Base-by-base conservation (phyloP, 2,888 invertebrate genomes). In the Ecdyonurus torrentis region DNA sequence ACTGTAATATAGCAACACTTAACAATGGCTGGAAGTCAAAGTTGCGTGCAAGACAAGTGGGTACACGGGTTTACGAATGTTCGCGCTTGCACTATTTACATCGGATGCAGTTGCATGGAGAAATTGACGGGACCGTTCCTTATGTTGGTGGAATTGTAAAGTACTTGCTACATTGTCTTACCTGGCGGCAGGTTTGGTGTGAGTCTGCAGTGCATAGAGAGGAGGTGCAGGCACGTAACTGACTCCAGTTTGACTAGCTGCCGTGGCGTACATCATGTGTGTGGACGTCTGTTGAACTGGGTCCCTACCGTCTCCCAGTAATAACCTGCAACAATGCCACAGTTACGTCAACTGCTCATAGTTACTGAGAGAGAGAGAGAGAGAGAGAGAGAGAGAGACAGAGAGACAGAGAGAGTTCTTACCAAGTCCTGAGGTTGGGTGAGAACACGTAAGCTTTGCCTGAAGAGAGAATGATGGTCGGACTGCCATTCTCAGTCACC, bases 371-470 rank as follows among this genome's bases (percentile, higher is more conserved):
- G n/a, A n/a, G n/a, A n/a, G n/a, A n/a, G n/a, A n/a, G n/a, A n/a
- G n/a, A n/a, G n/a, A n/a, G n/a, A n/a, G n/a, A n/a, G n/a, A n/a
- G n/a, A n/a, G n/a, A n/a, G n/a, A n/a, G n/a, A n/a, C n/a, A n/a
- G n/a, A n/a, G n/a, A n/a, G n/a, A n/a, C n/a, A n/a, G n/a, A 50
- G 62, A 59, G 64, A 66, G 22, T 68, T 74, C 76, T 79, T 76
- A 84, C 93, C 89, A 87, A 2, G 86, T 79, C 70, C 82, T 82
- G 70, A 95, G 78, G 70, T 87, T 85, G 67, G 82, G 78, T 68
- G 87, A 86, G 73, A 87, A 95, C 64, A 90, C 85, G 71, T 88
- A 95, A 1, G 91, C 88, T 72, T 87, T 85, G 23, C 91, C 91
- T 71, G 87, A 91, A 37, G 86, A 87, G 50, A 95, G 80, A n/a